Evolutionary conservation across 2,888 invertebrate genomes (phyloP).

Genomic region (Lepidochrysops patricia): DNA sequence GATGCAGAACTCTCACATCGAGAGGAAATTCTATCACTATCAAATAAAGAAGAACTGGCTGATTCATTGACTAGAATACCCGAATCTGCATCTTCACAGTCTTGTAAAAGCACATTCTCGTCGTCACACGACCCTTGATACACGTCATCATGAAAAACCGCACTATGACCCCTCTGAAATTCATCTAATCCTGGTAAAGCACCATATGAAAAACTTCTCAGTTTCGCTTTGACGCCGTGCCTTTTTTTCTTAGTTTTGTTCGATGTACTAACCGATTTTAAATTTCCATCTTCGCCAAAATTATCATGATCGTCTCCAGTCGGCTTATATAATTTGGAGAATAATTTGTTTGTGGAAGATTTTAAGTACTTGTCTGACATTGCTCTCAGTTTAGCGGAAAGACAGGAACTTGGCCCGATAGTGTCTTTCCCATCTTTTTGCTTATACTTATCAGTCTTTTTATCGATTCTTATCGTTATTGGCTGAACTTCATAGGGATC

Average conservation of each 20-base stretch:
- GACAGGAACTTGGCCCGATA: constrained; percentile 74
- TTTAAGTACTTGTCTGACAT: constrained; percentile 84
- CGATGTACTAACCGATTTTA: constrained; percentile 43
- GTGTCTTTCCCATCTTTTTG: constrained; percentile 61
- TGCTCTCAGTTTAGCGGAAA: constrained; percentile 80
- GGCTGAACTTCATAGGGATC: constrained; percentile 46
- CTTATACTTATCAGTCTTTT: constrained; percentile 69
- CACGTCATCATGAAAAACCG: constrained; percentile 77
- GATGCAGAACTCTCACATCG: constrained; percentile 71
- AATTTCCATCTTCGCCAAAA: constrained; percentile 41
- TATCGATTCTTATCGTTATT: constrained; percentile 47
- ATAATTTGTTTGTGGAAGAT: constrained; percentile 79
- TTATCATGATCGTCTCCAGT: constrained; percentile 46
- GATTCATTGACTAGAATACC: constrained; percentile 84
- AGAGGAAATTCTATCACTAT: constrained; percentile 69
- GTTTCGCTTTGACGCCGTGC: constrained; percentile 65
- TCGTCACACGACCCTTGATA: constrained; percentile 66
- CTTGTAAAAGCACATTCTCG: constrained; percentile 73
- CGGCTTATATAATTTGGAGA: constrained; percentile 79
- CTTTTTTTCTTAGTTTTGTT: constrained; percentile 56
- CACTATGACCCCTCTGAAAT: constrained; percentile 75
- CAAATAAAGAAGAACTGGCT: constrained; percentile 78
- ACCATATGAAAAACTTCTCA: constrained; percentile 84
- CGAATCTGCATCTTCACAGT: constrained; percentile 82
- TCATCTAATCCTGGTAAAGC: constrained; percentile 82